These are phyloP conservation scores for Hassar affinis DNA, from an alignment of 2,113 vertebrate genomes.

Conservation along the genomic window DNA sequence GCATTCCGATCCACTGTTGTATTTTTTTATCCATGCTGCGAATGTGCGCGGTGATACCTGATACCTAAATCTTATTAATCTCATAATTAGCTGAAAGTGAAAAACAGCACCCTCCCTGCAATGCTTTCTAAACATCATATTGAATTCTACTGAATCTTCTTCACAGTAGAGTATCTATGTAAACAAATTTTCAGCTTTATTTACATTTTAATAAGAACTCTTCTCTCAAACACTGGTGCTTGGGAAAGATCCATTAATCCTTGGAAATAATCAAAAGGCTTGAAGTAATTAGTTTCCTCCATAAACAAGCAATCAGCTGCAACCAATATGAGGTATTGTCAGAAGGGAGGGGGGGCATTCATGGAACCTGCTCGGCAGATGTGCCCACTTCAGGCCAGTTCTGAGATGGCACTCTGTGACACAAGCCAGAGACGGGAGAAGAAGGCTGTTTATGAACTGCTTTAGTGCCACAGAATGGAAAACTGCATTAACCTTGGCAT, in stretches of 20 bases:
- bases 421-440: constrained; percentile 35
- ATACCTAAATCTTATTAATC: background rate
- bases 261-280: constrained; percentile 28
- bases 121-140: background rate
- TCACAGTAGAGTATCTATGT: no score
- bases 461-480: background rate
- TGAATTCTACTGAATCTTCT: background rate
- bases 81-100: background rate
- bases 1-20: background rate
- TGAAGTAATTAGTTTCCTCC: constrained; percentile 51
- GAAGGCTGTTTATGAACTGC: constrained; percentile 29
- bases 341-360: background rate
- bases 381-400: constrained; percentile 30
- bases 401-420: constrained; percentile 44
- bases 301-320: constrained; percentile 47
- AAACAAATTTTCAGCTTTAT: background rate
- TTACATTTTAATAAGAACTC: background rate
- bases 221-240: background rate
- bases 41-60: background rate
- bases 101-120: background rate
- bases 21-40: background rate
- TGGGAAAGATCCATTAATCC: background rate
- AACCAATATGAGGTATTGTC: constrained; percentile 39
- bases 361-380: constrained; percentile 49
- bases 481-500: no score